These are phyloP conservation scores for Ischnura elegans DNA, from an alignment of 2,888 invertebrate species.

Conservation along the genomic window DNA sequence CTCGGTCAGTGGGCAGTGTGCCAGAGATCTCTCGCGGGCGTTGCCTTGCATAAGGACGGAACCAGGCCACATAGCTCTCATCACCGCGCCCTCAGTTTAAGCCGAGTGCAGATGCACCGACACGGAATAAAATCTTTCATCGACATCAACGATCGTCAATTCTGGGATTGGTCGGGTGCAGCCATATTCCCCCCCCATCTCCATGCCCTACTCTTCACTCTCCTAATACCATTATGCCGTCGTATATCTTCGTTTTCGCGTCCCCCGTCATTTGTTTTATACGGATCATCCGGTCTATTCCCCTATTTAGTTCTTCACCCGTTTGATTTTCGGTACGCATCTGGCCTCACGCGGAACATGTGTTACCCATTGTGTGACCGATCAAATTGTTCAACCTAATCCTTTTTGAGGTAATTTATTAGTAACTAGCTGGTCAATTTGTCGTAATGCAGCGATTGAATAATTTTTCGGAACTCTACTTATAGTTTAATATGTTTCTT, in stretches of 20 bases:
- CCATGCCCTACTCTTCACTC: too few species aligned
- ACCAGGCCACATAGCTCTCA: background rate
- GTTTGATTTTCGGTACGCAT: background rate
- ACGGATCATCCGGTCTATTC: background rate
- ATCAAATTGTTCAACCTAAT: too few species aligned
- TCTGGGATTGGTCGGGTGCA: background rate
- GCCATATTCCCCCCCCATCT: too few species aligned
- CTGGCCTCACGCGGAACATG: background rate
- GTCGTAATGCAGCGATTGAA: too few species aligned
- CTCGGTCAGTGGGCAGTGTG: background rate
- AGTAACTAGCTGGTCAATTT: too few species aligned
- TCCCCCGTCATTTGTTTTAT: background rate
- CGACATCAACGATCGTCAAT: background rate
- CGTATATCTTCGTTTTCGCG: background rate
- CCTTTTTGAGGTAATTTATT: too few species aligned
- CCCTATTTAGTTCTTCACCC: background rate
- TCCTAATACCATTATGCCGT: background rate
- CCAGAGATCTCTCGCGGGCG: background rate
- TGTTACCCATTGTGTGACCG: too few species aligned
- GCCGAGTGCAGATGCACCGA: background rate
- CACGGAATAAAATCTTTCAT: background rate
- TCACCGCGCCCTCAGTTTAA: background rate
- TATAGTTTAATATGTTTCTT: too few species aligned
- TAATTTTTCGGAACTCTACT: too few species aligned
- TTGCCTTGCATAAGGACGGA: background rate